A percentile compares a stretch with the other conserved stretches of the same genome.
These are phyloP conservation scores for Pelmatolapia mariae DNA, from an alignment of 2,113 vertebrate genomes.

Conservation along the genomic window DNA sequence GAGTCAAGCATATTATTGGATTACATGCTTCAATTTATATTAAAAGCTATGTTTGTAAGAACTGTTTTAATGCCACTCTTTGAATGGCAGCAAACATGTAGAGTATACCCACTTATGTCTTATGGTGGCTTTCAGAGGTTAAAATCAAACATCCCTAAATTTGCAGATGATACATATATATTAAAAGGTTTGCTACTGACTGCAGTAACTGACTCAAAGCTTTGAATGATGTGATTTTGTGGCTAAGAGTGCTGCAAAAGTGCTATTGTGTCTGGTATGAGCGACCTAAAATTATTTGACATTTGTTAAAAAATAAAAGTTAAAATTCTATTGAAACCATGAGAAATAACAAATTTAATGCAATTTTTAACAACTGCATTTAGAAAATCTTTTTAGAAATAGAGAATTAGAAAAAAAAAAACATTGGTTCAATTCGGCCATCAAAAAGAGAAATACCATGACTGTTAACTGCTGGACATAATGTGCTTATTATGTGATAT, in stretches of 20 bases:
- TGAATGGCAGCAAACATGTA: not conserved
- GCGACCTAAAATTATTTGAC: not conserved
- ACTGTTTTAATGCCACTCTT: not conserved
- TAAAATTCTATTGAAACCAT: not conserved
- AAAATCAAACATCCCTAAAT: not conserved
- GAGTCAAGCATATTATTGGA: not conserved
- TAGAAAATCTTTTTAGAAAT: not conserved
- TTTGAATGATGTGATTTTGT: not conserved
- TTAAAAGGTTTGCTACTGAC: not conserved
- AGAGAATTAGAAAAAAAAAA: not conserved
- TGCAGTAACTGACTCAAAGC: not conserved
- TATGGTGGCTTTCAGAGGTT: not conserved
- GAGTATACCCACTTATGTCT: not conserved
- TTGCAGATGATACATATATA: not conserved
- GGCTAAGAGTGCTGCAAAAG: not conserved
- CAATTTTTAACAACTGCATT: not conserved
- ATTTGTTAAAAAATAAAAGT: not conserved
- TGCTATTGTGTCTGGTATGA: not conserved
- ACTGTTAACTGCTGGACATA: not conserved
- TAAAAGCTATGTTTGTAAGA: not conserved
- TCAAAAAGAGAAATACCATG: not conserved
- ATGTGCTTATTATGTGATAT: not conserved
- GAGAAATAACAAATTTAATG: not conserved
- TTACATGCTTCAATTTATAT: not conserved
- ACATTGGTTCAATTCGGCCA: not conserved